These are phyloP conservation scores for Sipunculus nudus DNA, from an alignment of 2,888 invertebrate genomes.

Conservation along the genomic window DNA sequence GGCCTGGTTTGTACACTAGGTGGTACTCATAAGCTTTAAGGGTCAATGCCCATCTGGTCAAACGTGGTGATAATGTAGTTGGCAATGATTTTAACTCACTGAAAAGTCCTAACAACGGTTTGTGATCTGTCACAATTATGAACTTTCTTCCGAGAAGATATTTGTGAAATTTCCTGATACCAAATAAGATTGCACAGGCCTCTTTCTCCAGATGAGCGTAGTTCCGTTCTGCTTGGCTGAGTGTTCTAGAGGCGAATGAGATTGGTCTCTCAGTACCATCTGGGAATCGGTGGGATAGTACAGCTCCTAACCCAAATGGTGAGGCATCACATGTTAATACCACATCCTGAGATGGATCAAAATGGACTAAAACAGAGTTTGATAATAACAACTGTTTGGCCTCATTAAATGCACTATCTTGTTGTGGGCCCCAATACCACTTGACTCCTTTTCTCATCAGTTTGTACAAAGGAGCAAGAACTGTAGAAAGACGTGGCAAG, in stretches of 20 bases:
- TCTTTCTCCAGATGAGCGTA: constrained; percentile 46
- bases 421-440: background rate
- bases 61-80: constrained; percentile 48
- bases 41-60: constrained; percentile 52
- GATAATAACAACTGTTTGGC: too few relatives aligned
- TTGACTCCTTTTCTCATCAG: too few relatives aligned
- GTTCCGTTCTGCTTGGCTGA: constrained; percentile 36
- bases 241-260: constrained; percentile 39
- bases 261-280: constrained; percentile 29
- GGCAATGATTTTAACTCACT: constrained; percentile 37
- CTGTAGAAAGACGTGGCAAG: background rate
- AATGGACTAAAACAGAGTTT: background rate
- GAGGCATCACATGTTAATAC: constrained; percentile 64
- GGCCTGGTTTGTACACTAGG: background rate
- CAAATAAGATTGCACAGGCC: constrained; percentile 36
- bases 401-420: background rate
- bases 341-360: constrained; percentile 33
- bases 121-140: constrained; percentile 28
- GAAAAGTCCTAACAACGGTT: constrained; percentile 24
- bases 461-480: constrained; percentile 5
- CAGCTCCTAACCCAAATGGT: constrained; percentile 55
- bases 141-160: constrained; percentile 39
- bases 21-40: constrained; percentile 1
- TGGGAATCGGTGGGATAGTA: constrained; percentile 37
- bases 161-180: constrained; percentile 41